These are phyloP conservation scores for Carpatolechia fugitivella DNA, from an alignment of 2,888 invertebrate species.

Conservation along the genomic window DNA sequence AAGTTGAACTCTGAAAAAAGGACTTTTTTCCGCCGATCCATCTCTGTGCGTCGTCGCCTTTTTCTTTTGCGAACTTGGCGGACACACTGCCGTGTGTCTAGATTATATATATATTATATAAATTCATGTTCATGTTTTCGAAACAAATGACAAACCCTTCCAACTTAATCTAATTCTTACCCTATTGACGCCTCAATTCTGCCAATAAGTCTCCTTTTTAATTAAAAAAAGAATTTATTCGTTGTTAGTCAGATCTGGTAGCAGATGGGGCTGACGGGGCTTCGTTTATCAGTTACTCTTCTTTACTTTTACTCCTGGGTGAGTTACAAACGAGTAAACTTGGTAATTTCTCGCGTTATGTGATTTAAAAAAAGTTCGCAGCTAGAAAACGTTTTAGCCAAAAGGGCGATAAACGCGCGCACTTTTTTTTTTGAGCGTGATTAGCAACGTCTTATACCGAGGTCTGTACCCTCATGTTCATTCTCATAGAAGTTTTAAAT, in stretches of 20 bases:
- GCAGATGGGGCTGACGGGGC: neutral
- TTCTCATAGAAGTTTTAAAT: neutral
- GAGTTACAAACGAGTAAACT: neutral
- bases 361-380: neutral
- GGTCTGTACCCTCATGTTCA: neutral
- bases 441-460: neutral
- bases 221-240: slow-evolving; percentile 2
- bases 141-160: no score
- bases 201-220: neutral
- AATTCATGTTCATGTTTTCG: no score
- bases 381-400: no score
- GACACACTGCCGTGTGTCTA: no score
- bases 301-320: neutral
- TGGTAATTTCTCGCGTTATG: no score
- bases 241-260: neutral
- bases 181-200: neutral
- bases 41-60: no score
- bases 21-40: no score
- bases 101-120: no score
- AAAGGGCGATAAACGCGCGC: no score
- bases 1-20: no score
- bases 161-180: neutral
- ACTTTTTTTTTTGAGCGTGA: neutral
- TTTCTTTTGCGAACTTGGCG: no score
- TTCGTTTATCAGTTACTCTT: slow-evolving; percentile 3